Evolutionary conservation across 2,797 vertebrate species (phyloP).

Genomic region (Stomatorhinus walkeri): DNA sequence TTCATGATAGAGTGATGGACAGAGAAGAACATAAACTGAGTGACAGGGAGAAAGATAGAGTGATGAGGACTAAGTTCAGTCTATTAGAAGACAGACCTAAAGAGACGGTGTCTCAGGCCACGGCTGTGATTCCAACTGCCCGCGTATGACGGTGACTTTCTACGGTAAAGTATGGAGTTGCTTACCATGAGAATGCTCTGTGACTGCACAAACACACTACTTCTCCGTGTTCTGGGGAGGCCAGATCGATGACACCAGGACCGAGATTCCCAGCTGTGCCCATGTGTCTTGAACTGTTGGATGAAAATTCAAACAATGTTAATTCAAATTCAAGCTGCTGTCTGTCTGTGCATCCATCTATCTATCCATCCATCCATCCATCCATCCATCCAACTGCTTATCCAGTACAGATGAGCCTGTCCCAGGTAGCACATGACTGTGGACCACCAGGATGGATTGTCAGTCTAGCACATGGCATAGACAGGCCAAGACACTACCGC

Average conservation of each 20-base stretch:
- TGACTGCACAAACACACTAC: not conserved
- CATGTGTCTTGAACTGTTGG: not conserved
- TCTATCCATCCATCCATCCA: not conserved
- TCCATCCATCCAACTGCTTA: not conserved
- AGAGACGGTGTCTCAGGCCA: not conserved
- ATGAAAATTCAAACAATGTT: conserved; percentile 1
- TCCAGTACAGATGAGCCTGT: not conserved
- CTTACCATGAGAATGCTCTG: not conserved
- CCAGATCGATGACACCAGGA: not conserved
- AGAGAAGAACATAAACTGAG: not conserved
- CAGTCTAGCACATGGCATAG: not conserved
- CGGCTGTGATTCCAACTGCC: not conserved
- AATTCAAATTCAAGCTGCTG: not conserved
- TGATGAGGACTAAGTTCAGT: not conserved
- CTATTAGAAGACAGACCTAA: not conserved
- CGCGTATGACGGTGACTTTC: not conserved
- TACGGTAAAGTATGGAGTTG: not conserved
- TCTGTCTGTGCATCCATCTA: not conserved
- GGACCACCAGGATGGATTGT: not conserved
- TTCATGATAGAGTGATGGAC: not conserved
- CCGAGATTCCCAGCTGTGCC: not conserved
- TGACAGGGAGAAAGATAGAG: conserved; percentile 30
- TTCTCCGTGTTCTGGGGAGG: not conserved
- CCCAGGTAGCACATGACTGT: not conserved
- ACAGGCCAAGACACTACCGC: not conserved